Evolutionary conservation across 2,797 vertebrate genomes (phyloP), one percentile per base, ranked within the genome.

Genomic region (Telmatherina bonti): DNA sequence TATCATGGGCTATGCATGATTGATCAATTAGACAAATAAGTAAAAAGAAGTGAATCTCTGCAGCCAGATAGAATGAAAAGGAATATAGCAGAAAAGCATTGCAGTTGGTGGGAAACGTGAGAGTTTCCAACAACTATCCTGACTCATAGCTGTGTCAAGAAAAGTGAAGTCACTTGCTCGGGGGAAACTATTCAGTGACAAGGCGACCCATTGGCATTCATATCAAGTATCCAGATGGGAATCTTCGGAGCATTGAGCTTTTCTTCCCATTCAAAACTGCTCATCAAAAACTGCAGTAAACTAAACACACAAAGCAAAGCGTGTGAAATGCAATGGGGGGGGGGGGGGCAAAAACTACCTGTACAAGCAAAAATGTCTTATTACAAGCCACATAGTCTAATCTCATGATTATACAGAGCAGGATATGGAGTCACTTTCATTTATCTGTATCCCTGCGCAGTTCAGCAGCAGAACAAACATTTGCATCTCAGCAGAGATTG

Each of bases 171-270:
- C 55, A 70, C 82, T 71, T 72, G 30, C 70, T 70, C 22, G 59
- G 57, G 29, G 49, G 33, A 82, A 75, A 53, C 56, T 79, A 60
- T 72, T 77, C 38, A 64, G 24, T 66, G 53, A 71, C 58, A 79
- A 72, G 15, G 60, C 15, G 41, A 51, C 67, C 73, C 57, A 78
- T 83, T 72, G 75, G 58, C 62, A 83, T 88, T 87, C 78, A 82
- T 45, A 76, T 58, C 61, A 18, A 69, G 65, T 29, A 27, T 80
- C 65, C 67, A 75, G 12, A 79, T 79, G 62, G 72, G 57, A 73
- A 76, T 69, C 62, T 62, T 45, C 18, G 35, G 24, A 72, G n/a
- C 43, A 75, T 76, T 75, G 33, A 68, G 51, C 58, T 64, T 33
- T 73, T 69, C 51, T 83, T 51, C 64, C 45, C 22, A 64, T 73